Evolutionary conservation across 2,113 vertebrate species (phyloP).

Genomic region (Pimephales promelas): DNA sequence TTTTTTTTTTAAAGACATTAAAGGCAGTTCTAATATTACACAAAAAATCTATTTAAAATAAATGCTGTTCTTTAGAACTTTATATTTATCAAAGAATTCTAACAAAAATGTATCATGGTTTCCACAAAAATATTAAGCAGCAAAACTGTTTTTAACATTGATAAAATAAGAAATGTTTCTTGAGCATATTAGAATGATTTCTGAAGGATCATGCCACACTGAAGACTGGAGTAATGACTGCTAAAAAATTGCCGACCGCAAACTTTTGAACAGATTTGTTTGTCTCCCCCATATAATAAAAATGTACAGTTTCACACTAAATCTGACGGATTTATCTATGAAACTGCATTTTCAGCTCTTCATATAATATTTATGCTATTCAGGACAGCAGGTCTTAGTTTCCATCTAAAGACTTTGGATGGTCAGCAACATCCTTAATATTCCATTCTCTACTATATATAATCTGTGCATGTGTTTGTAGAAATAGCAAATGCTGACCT

Average conservation of each 20-base stretch:
- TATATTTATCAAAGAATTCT: too few species aligned
- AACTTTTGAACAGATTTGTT: not conserved
- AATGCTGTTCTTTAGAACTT: too few species aligned
- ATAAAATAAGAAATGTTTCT: too few species aligned
- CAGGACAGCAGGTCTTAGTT: not conserved
- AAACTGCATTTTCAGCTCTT: slow-evolving; percentile 6
- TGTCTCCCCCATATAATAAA: not conserved
- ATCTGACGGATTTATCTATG: too few species aligned
- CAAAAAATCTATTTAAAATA: not conserved
- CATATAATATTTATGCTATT: not conserved
- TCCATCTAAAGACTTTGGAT: not conserved
- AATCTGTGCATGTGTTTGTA: not conserved
- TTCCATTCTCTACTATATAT: not conserved
- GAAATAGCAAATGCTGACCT: slow-evolving; percentile 73
- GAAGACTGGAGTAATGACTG: not conserved
- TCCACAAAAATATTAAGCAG: too few species aligned
- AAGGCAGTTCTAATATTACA: not conserved
- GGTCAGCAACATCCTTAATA: slow-evolving; percentile 19
- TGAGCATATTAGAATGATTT: not conserved
- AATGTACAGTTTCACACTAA: not conserved
- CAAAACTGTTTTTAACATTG: too few species aligned
- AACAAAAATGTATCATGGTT: too few species aligned
- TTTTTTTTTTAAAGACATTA: too few species aligned
- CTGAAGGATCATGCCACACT: not conserved
- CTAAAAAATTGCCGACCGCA: not conserved